phyloP scores from a whole-genome alignment of 2,113 vertebrate species.

The Kryptolebias marmoratus region DNA sequence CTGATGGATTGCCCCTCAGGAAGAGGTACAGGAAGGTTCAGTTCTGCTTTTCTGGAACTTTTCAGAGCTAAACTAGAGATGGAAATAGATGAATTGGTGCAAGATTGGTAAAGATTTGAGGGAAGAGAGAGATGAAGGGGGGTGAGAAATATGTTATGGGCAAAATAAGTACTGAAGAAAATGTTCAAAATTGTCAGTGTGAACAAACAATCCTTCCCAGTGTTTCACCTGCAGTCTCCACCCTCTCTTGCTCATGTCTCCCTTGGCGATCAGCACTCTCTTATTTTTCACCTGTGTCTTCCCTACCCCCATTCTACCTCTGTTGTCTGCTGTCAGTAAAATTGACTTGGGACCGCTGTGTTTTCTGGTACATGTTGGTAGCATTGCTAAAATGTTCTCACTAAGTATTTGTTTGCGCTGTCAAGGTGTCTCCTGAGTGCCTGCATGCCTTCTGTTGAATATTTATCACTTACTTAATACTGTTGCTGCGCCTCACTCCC shows the following conservation, averaged over 20 bases:
- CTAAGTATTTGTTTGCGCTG: constrained; percentile 75
- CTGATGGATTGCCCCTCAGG: constrained; percentile 68
- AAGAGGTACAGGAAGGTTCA: constrained; percentile 52
- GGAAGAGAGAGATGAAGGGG: constrained; percentile 24
- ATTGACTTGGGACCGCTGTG: constrained; percentile 60
- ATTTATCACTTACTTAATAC: constrained; percentile 71
- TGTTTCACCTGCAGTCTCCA: constrained; percentile 23
- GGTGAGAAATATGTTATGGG: constrained; percentile 6
- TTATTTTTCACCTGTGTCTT: constrained; percentile 53
- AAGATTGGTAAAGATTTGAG: constrained; percentile 48
- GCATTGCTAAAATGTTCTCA: constrained; percentile 55
- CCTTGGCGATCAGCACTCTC: constrained; percentile 31
- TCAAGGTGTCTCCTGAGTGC: constrained; percentile 70
- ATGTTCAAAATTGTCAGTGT: constrained; percentile 36
- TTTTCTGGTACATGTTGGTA: constrained; percentile 57
- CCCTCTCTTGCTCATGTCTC: constrained; percentile 19
- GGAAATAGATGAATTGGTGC: constrained; percentile 35
- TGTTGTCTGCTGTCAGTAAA: constrained; percentile 68
- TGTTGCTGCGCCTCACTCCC: not conserved
- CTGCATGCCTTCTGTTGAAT: constrained; percentile 70
- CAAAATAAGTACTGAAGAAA: constrained; percentile 35
- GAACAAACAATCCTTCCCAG: constrained; percentile 15
- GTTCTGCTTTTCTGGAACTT: constrained; percentile 46
- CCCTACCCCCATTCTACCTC: constrained; percentile 33
- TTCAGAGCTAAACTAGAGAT: constrained; percentile 12